A percentile compares a stretch with the other conserved stretches of the same genome.
Evolutionary conservation across 2,113 vertebrate species (phyloP).

Genomic region (Otolemur garnettii): DNA sequence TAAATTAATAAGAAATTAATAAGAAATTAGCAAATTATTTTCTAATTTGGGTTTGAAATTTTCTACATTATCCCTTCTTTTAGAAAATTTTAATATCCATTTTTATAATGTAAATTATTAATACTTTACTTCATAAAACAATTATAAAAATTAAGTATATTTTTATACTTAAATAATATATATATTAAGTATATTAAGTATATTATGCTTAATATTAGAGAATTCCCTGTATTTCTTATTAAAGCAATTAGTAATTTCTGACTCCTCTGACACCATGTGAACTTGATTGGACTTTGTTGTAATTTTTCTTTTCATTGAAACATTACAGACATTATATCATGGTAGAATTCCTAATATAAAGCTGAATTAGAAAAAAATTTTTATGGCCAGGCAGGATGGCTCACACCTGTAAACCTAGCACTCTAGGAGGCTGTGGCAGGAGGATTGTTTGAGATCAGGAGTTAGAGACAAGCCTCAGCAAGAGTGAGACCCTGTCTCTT

Average conservation of each 20-base stretch:
- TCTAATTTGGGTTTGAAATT: not conserved
- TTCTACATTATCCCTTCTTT: not conserved
- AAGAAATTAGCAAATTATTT: not conserved
- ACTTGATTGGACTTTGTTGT: not conserved
- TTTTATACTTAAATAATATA: no score
- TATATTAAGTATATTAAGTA: no score
- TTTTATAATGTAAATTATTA: not conserved
- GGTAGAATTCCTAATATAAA: not conserved
- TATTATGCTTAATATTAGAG: not conserved
- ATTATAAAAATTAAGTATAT: not conserved
- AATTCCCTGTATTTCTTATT: not conserved
- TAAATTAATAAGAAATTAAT: not conserved
- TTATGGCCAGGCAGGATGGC: no score
- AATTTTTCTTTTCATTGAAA: not conserved
- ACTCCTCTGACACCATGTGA: not conserved
- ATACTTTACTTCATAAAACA: not conserved
- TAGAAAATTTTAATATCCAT: not conserved
- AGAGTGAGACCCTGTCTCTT: no score
- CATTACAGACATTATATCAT: not conserved
- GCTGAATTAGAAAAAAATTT: not conserved
- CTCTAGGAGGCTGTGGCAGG: no score
- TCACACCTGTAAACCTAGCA: no score
- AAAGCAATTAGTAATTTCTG: not conserved
- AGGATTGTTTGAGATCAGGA: no score
- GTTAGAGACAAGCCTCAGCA: no score